Conservation (phyloP, 2,888 invertebrate genomes). For the Cerastis leucographa region DNA sequence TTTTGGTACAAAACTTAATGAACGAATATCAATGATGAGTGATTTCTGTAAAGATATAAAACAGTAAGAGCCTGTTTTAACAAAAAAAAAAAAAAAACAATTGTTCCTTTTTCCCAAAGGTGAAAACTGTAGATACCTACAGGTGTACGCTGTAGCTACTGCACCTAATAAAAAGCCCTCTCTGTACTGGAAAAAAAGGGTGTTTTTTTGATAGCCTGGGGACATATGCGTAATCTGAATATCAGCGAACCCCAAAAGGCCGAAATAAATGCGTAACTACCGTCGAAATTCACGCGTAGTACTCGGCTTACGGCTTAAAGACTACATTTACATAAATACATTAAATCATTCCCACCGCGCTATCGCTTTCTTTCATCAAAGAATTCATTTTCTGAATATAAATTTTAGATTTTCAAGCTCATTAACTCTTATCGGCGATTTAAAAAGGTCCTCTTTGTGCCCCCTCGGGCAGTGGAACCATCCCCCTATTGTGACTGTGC, state of each 20-base stretch:
- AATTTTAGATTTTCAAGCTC: constrained; percentile 86
- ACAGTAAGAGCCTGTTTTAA: too few species aligned
- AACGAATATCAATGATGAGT: background rate
- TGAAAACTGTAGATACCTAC: background rate
- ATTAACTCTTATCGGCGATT: constrained; percentile 85
- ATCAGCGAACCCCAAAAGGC: constrained; percentile 44
- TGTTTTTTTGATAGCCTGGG: constrained; percentile 15
- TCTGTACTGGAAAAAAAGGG: constrained; percentile 11
- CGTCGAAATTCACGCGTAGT: constrained; percentile 54
- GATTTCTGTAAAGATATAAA: too few species aligned
- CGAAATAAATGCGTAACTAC: constrained; percentile 59
- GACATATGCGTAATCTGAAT: constrained; percentile 44
- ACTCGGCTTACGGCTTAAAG: constrained; percentile 45
- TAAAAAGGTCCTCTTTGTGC: constrained; percentile 76
- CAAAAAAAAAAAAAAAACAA: too few species aligned
- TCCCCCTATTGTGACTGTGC: constrained; percentile 74
- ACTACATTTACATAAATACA: constrained; percentile 59
- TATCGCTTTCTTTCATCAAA: constrained; percentile 67
- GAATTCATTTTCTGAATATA: constrained; percentile 83
- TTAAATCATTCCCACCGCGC: constrained; percentile 65
- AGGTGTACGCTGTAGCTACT: background rate
- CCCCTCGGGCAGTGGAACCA: constrained; percentile 65
- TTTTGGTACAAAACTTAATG: background rate
- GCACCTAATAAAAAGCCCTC: constrained; percentile 3
- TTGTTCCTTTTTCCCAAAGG: too few species aligned